Evolutionary conservation across 2,888 invertebrate genomes (phyloP), one percentile per base, ranked within the genome.

Genomic region (Notodonta dromedarius): DNA sequence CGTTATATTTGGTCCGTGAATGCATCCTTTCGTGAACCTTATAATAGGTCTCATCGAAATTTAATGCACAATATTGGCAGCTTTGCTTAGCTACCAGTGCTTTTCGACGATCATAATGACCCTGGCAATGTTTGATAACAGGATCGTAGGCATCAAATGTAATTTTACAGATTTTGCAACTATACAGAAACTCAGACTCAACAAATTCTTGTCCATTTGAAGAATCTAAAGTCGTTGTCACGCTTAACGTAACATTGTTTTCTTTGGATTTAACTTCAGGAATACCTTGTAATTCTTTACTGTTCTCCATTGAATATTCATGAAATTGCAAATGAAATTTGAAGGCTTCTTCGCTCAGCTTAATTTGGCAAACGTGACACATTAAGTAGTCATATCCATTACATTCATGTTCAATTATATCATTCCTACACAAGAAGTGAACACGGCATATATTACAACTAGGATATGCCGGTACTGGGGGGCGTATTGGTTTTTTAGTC

Each of bases 251-350:
- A 44, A 12, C 3, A 16, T 13, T 16, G 24, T 16, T 44, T 24
- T 24, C 12, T 44, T 44, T 24, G 3, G 44, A 12, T 42, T 2
- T 12, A 2, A 24, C 4, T 16, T 44, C 12, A 12, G 42, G 14
- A 44, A 12, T 56, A 3, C 13, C 39, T 42, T 8, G 6, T 16
- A 46, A 13, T 32, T n/a, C 16, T 44, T 55, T 51, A 8, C 46
- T 39, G 13, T 63, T 61, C 42, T 71, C 58, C 39, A 72, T 66
- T 42, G 66, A 63, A 75, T 89, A 90, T 55, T 73, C 73, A 73
- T 91, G 91, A 80, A 86, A 91, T 40, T 77, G 60, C 74, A 85
- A 78, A 67, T 91, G 91, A 56, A 90, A 66, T 69, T 84, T 84
- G 63, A 79, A 87, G 59, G 85, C 84, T 51, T 67, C 61, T 69